phyloP scores from a whole-genome alignment of 2,113 vertebrate genomes.

The Pipra filicauda region DNA sequence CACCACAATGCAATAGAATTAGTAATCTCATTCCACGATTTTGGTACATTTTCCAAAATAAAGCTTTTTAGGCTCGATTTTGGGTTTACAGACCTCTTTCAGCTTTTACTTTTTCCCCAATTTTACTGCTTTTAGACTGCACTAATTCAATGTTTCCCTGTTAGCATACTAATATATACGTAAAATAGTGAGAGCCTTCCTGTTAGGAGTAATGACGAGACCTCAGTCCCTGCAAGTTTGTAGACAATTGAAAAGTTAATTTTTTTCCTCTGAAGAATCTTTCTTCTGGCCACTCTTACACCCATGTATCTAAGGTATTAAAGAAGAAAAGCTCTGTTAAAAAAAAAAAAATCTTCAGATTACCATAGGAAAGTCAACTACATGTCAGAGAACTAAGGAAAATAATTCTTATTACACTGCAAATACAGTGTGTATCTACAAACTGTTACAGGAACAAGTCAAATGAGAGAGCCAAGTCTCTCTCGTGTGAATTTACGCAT shows the following conservation, averaged over 20 bases:
- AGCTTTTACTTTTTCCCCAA: neutral
- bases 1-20: neutral
- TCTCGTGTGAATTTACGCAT: neutral
- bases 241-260: neutral
- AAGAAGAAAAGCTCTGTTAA: neutral
- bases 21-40: neutral
- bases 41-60: neutral
- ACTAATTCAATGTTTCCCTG: neutral
- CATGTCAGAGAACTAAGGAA: neutral
- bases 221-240: neutral
- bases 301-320: neutral
- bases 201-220: neutral
- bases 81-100: neutral
- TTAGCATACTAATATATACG: neutral
- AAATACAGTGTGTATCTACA: neutral
- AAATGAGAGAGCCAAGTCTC: neutral
- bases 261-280: neutral
- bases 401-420: neutral
- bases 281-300: neutral
- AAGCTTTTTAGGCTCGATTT: neutral
- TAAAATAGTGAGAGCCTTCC: neutral
- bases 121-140: neutral
- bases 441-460: neutral
- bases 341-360: neutral
- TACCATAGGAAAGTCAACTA: neutral